Base-by-base conservation (phyloP, 2,888 invertebrate genomes). In the Nymphalis polychloros region DNA sequence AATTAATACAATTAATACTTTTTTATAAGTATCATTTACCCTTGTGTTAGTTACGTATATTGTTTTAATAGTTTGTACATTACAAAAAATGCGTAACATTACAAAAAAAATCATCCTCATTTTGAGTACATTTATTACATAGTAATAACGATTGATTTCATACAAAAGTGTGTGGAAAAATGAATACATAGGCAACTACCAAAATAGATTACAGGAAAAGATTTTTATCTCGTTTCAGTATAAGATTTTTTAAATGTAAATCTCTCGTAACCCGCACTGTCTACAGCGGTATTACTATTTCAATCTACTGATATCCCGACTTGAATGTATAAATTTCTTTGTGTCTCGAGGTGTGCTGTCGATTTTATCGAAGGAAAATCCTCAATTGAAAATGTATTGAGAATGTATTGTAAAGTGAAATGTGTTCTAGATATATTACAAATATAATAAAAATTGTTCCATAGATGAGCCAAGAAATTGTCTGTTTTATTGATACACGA, bases 371-470 rank as follows among this genome's bases (percentile, higher is more conserved):
- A 72, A 75, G 73, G 72, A 72, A 77, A 77, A 76, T 78, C 73
- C 72, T 71, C 73, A 75, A 76, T 75, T 76, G 73, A 74, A 78
- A 74, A 72, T 73, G 72, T 75, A 65, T 69, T 72, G 69, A 74
- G 75, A 77, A 76, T 73, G 73, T 78, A 77, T 79, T 78, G 77
- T 75, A 75, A 72, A 73, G 68, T 72, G 71, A 76, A 78, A 76
- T 76, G 72, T 75, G 73, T 75, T 76, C 73, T 64, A 60, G 64
- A 71, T 73, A 65, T 71, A 68, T 73, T 70, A 64, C 72, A 73
- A 75, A 73, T 73, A 70, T 70, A 73, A 73, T 72, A 72, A 68
- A 70, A 66, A 62, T 35, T 67, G 53, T 71, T 68, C 61, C 62
- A 70, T 67, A 59, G 69, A 67, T 69, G 64, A 70, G 66, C 60